Evolutionary conservation across 2,888 invertebrate genomes (phyloP).

Genomic region (Holacanthella duospinosa): DNA sequence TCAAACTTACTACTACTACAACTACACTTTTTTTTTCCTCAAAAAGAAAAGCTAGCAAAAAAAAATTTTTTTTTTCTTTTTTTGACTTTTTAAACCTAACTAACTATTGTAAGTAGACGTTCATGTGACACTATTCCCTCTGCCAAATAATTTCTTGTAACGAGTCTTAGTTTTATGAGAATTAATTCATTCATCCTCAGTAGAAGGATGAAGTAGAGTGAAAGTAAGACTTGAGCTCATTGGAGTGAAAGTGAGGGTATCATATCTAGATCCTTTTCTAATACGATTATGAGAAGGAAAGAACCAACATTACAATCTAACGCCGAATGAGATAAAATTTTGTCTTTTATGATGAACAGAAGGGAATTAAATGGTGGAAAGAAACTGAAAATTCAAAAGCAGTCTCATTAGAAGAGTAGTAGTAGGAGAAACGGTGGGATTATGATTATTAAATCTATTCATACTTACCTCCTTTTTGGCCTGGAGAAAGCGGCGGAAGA

Average conservation of each 20-base stretch:
- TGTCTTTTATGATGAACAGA: neutral
- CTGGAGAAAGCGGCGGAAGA: neutral
- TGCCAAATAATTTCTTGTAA: too few species aligned
- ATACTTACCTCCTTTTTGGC: neutral
- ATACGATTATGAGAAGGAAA: neutral
- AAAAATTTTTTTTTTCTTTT: too few species aligned
- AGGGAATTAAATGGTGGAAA: neutral
- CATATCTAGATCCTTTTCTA: neutral
- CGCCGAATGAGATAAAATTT: neutral
- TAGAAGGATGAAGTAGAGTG: too few species aligned
- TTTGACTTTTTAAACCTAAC: too few species aligned
- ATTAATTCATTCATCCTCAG: too few species aligned
- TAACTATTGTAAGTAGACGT: too few species aligned
- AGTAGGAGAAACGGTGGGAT: neutral
- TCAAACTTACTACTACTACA: too few species aligned
- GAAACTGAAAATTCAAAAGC: neutral
- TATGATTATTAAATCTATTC: neutral
- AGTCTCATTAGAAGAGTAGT: neutral
- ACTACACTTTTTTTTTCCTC: too few species aligned
- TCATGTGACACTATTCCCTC: too few species aligned
- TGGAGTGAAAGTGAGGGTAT: neutral
- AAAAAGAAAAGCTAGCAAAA: too few species aligned
- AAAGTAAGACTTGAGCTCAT: too few species aligned
- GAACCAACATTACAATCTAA: neutral
- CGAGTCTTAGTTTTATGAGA: too few species aligned